Percentiles rank a stretch among this genome's conserved stretches.
Evolutionary conservation across 2,888 invertebrate genomes (phyloP).

Genomic region (Phortica magna): DNA sequence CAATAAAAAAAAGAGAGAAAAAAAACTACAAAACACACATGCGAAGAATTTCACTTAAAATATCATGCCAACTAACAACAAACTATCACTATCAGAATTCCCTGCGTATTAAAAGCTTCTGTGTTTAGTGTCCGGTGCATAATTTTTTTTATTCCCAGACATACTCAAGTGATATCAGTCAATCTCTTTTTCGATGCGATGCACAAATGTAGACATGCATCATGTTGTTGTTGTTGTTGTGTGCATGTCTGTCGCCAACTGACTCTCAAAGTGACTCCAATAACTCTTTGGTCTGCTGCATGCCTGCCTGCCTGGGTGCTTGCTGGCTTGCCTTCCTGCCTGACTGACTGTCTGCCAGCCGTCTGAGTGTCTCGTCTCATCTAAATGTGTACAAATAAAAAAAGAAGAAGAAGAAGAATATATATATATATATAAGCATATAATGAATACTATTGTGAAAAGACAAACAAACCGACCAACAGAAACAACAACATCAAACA

Average conservation of each 20-base stretch:
- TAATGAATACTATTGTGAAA: slow-evolving; percentile 11
- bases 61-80: not conserved
- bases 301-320: not conserved
- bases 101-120: not conserved
- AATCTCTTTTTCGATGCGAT: not conserved
- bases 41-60: not conserved
- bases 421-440: not conserved
- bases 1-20: not conserved
- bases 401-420: slow-evolving; percentile 9
- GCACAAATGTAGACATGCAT: slow-evolving; percentile 17
- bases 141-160: not conserved
- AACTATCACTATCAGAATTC: not conserved
- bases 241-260: slow-evolving; percentile 18
- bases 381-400: slow-evolving; percentile 26
- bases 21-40: not conserved
- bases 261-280: slow-evolving; percentile 19
- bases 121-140: not conserved
- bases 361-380: slow-evolving; percentile 25
- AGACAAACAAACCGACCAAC: slow-evolving; percentile 16
- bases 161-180: slow-evolving; percentile 9
- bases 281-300: slow-evolving; percentile 26
- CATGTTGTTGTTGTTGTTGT: slow-evolving; percentile 2
- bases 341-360: slow-evolving; percentile 4
- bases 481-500: not conserved
- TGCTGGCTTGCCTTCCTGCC: not conserved